phyloP scores from a whole-genome alignment of 2,113 vertebrate species.

The Antennarius striatus region DNA sequence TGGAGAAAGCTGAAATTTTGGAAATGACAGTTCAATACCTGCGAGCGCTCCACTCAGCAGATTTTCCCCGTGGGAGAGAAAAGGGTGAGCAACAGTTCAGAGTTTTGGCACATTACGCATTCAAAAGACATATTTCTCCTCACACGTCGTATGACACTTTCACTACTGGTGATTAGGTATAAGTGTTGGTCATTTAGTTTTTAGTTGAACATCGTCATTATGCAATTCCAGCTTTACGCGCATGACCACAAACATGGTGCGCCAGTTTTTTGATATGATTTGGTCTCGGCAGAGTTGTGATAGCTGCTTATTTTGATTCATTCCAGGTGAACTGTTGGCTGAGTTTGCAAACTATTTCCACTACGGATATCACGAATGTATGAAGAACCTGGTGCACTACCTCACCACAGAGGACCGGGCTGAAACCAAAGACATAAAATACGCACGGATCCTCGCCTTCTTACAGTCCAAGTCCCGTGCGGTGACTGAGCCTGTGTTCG shows the following conservation, averaged over 20 bases:
- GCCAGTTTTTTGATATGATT: neutral
- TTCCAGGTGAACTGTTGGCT: conserved; percentile 88
- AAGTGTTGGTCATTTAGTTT: neutral
- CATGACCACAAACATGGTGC: neutral
- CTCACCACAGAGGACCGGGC: conserved; percentile 95
- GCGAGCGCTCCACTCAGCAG: conserved; percentile 90
- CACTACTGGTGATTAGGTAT: neutral
- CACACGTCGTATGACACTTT: neutral
- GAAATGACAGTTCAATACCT: conserved; percentile 99
- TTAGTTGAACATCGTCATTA: neutral
- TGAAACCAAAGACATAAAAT: conserved; percentile 97
- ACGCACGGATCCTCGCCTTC: conserved; percentile 95
- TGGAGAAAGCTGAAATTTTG: conserved; percentile 97
- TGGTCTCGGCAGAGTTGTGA: conserved; percentile 2
- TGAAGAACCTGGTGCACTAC: conserved; percentile 98
- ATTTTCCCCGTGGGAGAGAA: conserved; percentile 93
- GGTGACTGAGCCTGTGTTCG: conserved; percentile 86
- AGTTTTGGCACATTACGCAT: conserved; percentile 30
- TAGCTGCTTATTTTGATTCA: neutral
- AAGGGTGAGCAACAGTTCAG: conserved; percentile 81
- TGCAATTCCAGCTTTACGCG: conserved; percentile 30
- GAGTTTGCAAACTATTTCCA: conserved; percentile 99
- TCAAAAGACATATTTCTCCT: neutral
- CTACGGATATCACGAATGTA: conserved; percentile 97
- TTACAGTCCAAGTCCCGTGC: conserved; percentile 93